phyloP scores from a whole-genome alignment of 2,797 vertebrate species.

The Sandelia bainsii region DNA sequence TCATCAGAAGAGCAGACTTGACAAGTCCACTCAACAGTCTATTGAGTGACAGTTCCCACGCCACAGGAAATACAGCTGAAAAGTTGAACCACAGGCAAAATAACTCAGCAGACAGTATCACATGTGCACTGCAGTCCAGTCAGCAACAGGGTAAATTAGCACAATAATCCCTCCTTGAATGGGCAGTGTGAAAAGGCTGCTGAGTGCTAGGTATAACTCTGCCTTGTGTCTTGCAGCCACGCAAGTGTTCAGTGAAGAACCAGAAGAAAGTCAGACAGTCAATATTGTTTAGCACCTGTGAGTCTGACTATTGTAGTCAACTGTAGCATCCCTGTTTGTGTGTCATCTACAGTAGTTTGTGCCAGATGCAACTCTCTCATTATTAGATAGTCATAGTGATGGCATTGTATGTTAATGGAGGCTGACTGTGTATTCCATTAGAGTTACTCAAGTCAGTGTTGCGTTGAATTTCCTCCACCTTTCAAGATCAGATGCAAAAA shows the following conservation, averaged over 20 bases:
- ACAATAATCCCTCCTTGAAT: no score
- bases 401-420: slow-evolving; percentile 7
- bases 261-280: neutral
- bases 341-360: neutral
- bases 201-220: neutral
- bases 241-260: neutral
- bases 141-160: no score
- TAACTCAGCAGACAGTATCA: no score
- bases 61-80: neutral
- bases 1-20: no score
- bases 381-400: no score
- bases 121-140: no score
- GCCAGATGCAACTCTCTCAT: neutral
- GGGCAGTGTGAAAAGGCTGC: no score
- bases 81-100: no score
- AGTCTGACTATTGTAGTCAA: neutral
- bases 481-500: neutral
- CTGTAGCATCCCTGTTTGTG: neutral
- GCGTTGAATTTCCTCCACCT: neutral
- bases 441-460: neutral
- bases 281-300: neutral
- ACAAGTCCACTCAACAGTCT: no score
- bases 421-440: neutral
- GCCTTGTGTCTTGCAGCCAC: slow-evolving; percentile 1
- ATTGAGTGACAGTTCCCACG: no score